Conservation (phyloP, 1,140 invertebrate genomes). For the Chelonus insularis region DNA sequence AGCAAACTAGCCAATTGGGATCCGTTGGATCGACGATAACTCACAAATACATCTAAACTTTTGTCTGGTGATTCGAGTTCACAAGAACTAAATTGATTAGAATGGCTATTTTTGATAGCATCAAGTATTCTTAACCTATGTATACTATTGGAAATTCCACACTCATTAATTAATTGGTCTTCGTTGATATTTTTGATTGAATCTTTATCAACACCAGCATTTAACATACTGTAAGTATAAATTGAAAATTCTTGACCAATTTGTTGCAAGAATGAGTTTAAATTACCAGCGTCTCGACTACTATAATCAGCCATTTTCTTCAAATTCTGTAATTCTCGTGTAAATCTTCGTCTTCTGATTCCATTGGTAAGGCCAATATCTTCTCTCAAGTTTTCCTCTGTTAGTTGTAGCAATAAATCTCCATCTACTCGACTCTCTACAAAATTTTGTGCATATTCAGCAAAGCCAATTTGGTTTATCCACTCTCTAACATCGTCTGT, state of each 20-base stretch:
- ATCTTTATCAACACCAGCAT: conserved; percentile 90
- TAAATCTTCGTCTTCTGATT: conserved; percentile 90
- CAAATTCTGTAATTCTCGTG: conserved; percentile 89
- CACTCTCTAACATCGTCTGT: conserved; percentile 95
- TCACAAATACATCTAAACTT: conserved; percentile 95
- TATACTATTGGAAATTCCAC: conserved; percentile 91
- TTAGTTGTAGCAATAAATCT: conserved; percentile 92
- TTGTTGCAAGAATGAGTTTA: conserved; percentile 87
- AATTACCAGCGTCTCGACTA: conserved; percentile 86
- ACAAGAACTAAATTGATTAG: conserved; percentile 66
- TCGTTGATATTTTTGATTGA: conserved; percentile 81
- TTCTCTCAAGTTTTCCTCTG: conserved; percentile 86
- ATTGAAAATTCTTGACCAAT: conserved; percentile 91
- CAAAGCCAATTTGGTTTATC: conserved; percentile 97
- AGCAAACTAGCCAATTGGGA: conserved; percentile 93
- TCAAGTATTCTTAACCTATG: conserved; percentile 89
- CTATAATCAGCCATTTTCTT: conserved; percentile 98
- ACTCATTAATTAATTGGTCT: conserved; percentile 88
- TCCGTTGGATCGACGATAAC: conserved; percentile 95
- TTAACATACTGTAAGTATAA: conserved; percentile 96
- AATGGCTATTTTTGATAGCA: conserved; percentile 74
- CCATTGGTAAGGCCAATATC: conserved; percentile 94
- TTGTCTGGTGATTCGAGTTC: conserved; percentile 77
- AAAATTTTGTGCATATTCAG: conserved; percentile 81
- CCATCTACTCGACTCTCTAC: conserved; percentile 93